Base-by-base conservation (phyloP, 2,113 vertebrate species). In the Podocnemis expansa region DNA sequence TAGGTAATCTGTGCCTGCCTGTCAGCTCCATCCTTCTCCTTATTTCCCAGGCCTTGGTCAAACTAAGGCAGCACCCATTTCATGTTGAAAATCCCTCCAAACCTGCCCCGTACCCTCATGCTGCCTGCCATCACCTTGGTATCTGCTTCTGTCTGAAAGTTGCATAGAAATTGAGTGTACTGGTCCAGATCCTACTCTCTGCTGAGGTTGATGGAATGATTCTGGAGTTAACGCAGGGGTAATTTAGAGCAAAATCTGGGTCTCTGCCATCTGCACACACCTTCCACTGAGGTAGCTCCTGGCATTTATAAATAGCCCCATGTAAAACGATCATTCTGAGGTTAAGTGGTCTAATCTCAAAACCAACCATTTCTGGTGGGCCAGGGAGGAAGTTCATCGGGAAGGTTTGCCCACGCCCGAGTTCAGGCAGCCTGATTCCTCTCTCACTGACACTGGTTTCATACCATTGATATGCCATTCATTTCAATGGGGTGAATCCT, bases 261-360 rank as follows among this genome's bases (percentile, higher is more conserved):
- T 89, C 88, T 78, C 27, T 3, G 93, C 95, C 88, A 60, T 86
- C 45, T 34, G 13, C 92, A 85, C 87, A 49, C 52, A 89, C 12
- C 88, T 96, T 94, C 91, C 89, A 93, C 94, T 45, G 83, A 89
- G 94, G 96, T 94, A 81, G 86, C 73, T 93, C 93, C 70, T 7
- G 82, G 88, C 85, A 89, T 91, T 94, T 97, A 97, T 97, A 97
- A 97, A 97, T 95, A 97, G 73, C 70, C 89, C 95, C 24, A 2
- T 13, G 89, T 94, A 94, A 97, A 95, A 94, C 0, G 92, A 95
- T 95, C 95, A 24, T 89, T 34, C 80, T 91, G 95, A 97, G 96
- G 95, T 96, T 95, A 85, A 87, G 95, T 90, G 96, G 93, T 90
- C 31, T 63, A 19, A 63, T 67, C 95, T 96, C 95, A 93, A 96